Evolutionary conservation across 2,888 invertebrate species (phyloP), one percentile per base, ranked within the genome.

Genomic region (Alviniconcha strummeri): DNA sequence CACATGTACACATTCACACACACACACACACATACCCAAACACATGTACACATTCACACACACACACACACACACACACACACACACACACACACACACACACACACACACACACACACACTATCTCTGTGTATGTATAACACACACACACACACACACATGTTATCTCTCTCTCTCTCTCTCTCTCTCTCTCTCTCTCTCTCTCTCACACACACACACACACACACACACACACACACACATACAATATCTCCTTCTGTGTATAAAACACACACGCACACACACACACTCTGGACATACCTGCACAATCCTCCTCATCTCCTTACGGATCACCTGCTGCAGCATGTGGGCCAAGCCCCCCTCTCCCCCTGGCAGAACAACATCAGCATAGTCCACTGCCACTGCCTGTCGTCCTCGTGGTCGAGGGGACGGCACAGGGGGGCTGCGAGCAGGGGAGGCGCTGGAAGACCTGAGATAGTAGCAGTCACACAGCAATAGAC

Each of bases 231-330:
- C 80, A 71, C 52, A 77, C 56, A 77, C 57, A 56, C 77, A 56
- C 77, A 77, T n/a, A n/a, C n/a, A n/a, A 79, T 60, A 79, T n/a
- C 77, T 11, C 17, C 5, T n/a, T n/a, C n/a, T n/a, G n/a, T n/a
- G 13, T 13, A 60, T 13, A 60, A 36, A n/a, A 77, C 56, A 77
- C 57, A 56, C 77, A 56, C 77, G 56, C 69, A 80, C 57, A 52
- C 13, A 36, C n/a, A 67, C 13, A 72, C 9, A 72, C 9, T 5
- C 6, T 19, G 52, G 17, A 80, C 85, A 57, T 76, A 92, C 92
- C 90, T 92, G 90, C 89, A 92, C 89, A 83, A 92, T 92, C 84
- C 90, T 89, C 17, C 91, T 86, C 80, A 92, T 87, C 87, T 92
- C 92, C 64, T 90, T 89, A 75, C 92, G 87, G 19, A 92, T 90